These are phyloP conservation scores for Tachina grossa DNA, from an alignment of 2,888 invertebrate genomes.

Conservation along the genomic window DNA sequence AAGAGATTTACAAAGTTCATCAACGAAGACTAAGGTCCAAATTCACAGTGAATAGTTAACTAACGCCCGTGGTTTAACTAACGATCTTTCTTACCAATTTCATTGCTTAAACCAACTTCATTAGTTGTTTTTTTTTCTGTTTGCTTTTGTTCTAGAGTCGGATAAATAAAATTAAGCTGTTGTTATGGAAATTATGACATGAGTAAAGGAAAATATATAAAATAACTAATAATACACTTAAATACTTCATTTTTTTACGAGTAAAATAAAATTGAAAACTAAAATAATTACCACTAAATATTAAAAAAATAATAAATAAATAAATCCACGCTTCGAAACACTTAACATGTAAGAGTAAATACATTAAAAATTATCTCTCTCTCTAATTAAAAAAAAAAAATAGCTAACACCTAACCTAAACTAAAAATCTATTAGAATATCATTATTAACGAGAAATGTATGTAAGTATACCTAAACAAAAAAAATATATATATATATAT, in stretches of 20 bases:
- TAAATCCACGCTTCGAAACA: background rate
- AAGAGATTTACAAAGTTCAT: too few relatives aligned
- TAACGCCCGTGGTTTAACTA: too few relatives aligned
- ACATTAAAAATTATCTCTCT: slow-evolving; percentile 21
- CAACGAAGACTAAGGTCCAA: too few relatives aligned
- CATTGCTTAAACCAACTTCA: too few relatives aligned
- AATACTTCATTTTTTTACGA: slow-evolving; percentile 13
- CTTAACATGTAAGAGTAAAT: slow-evolving; percentile 4
- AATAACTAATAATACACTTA: slow-evolving; percentile 32
- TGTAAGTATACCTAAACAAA: slow-evolving; percentile 23
- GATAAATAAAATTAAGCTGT: background rate
- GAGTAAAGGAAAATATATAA: slow-evolving; percentile 17
- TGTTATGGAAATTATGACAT: slow-evolving; percentile 40
- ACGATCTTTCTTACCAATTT: too few relatives aligned
- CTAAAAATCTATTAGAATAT: slow-evolving; percentile 23
- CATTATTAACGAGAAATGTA: background rate
- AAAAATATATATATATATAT: background rate
- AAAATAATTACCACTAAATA: slow-evolving; percentile 34
- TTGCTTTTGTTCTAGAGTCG: background rate
- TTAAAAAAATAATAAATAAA: background rate
- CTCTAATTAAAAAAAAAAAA: slow-evolving; percentile 4
- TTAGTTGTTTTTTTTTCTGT: background rate
- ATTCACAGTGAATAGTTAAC: too few relatives aligned
- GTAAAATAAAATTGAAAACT: background rate
- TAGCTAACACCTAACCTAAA: slow-evolving; percentile 57